Conservation (phyloP, 2,888 invertebrate genomes). For the Stictocephala bisonia region DNA sequence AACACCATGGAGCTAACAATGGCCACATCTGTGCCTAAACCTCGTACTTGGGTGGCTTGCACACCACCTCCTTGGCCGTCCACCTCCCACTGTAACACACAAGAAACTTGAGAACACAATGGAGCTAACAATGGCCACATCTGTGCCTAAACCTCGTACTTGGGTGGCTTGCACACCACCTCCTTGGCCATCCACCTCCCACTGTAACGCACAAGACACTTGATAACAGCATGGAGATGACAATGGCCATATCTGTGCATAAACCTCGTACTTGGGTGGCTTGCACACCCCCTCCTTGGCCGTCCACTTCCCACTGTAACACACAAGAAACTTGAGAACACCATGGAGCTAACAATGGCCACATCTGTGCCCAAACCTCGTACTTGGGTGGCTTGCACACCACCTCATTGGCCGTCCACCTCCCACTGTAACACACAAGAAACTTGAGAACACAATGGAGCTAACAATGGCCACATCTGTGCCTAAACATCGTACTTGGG, state of each 20-base stretch:
- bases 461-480: constrained; percentile 96
- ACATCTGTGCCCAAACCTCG: constrained; percentile 95
- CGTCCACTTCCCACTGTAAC: constrained; percentile 61
- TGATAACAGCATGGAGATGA: constrained; percentile 95
- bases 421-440: too few species aligned
- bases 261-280: constrained; percentile 81
- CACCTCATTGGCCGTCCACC: constrained; percentile 67
- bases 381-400: constrained; percentile 71
- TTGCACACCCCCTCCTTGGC: constrained; percentile 68
- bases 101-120: too few species aligned
- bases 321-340: too few species aligned
- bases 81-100: constrained; percentile 57
- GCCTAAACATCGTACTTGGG: constrained; percentile 86
- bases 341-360: constrained; percentile 95
- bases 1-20: constrained; percentile 97
- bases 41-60: constrained; percentile 76
- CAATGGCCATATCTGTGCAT: constrained; percentile 94
- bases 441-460: constrained; percentile 96
- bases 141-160: constrained; percentile 92
- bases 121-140: constrained; percentile 93
- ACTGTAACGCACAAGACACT: constrained; percentile 86
- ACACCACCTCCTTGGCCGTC: constrained; percentile 69
- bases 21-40: constrained; percentile 94
- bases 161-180: constrained; percentile 70
- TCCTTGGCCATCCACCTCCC: constrained; percentile 66